Conservation (phyloP, 2,113 vertebrate species). For the western clawed frog (Xenopus tropicalis) region DNA sequence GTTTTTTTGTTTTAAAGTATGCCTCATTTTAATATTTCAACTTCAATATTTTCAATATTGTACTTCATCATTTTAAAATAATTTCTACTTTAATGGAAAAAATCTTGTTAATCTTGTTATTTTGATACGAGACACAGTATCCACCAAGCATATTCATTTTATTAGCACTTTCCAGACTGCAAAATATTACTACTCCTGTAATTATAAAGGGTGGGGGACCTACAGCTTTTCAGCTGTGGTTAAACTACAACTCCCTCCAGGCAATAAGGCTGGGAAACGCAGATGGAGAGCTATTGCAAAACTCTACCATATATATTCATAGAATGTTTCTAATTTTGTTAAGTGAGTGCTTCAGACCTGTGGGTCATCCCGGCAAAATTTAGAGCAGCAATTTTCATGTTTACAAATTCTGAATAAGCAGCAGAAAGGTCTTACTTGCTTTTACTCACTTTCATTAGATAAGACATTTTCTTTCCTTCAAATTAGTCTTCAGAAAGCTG, state of each 20-base stretch:
- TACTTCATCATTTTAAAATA: no score
- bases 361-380: neutral
- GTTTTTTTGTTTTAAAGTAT: no score
- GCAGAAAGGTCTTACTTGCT: constrained; percentile 2
- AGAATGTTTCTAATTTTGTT: constrained; percentile 1
- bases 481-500: constrained; percentile 42
- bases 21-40: no score
- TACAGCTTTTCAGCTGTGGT: no score
- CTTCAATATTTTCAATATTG: no score
- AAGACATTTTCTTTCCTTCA: constrained; percentile 19
- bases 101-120: no score
- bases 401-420: constrained; percentile 18
- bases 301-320: neutral
- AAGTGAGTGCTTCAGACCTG: neutral
- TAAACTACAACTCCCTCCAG: no score
- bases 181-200: neutral
- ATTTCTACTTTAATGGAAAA: no score
- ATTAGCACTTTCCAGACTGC: neutral
- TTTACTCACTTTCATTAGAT: constrained; percentile 27
- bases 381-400: neutral
- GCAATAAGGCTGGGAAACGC: no score
- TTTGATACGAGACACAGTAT: no score
- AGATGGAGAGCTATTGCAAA: neutral
- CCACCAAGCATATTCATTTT: no score
- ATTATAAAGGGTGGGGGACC: neutral